A percentile compares a stretch with the other conserved stretches of the same genome.
Evolutionary conservation across 30 jellyfish, hydroid and myxozoan genomes (phyloP).

Genomic region (Cassiopea andromeda): DNA sequence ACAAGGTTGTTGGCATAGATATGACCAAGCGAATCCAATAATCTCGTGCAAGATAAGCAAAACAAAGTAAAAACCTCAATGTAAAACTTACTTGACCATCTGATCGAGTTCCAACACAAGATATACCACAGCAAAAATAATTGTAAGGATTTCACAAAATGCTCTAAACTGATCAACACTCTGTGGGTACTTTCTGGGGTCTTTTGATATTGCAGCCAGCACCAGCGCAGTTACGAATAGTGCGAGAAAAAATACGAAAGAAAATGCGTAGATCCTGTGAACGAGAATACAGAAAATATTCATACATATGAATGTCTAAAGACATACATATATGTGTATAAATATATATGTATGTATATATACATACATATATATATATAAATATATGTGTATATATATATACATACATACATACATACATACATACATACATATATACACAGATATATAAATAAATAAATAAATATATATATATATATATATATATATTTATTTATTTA

Average conservation of each 20-base stretch:
- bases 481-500: too few species aligned
- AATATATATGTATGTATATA: too few species aligned
- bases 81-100: slow-evolving; percentile 79
- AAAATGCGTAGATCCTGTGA: slow-evolving; percentile 52
- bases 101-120: slow-evolving; percentile 79
- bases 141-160: slow-evolving; percentile 70
- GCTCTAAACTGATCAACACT: slow-evolving; percentile 60
- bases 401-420: too few species aligned
- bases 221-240: slow-evolving; percentile 67
- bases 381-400: too few species aligned
- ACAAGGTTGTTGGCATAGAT: too few species aligned
- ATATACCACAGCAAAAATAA: slow-evolving; percentile 54
- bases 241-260: slow-evolving; percentile 53
- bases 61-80: not conserved
- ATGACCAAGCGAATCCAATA: too few species aligned
- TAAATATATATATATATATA: too few species aligned
- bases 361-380: too few species aligned
- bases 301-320: not conserved
- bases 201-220: slow-evolving; percentile 53
- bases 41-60: not conserved
- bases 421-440: too few species aligned
- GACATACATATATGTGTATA: too few species aligned
- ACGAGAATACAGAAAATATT: not conserved
- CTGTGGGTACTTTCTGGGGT: slow-evolving; percentile 36
- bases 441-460: too few species aligned